Conservation (phyloP, 2,888 invertebrate species). For the Harpalus rubripes region DNA sequence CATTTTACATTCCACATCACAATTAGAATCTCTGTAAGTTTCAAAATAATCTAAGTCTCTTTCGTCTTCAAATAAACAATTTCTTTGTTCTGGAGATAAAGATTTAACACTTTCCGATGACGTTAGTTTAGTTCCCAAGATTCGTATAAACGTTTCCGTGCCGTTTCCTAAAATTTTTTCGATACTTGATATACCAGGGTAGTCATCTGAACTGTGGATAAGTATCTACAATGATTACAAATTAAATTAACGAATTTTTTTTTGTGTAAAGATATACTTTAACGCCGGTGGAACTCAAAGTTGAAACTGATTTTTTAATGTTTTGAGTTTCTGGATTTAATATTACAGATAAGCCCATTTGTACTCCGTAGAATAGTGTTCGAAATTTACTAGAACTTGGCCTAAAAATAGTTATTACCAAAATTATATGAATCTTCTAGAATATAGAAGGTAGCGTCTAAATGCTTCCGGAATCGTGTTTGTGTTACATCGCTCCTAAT, state of each 20-base stretch:
- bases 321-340: constrained; percentile 71
- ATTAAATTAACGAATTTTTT: constrained; percentile 9
- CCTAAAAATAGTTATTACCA: constrained; percentile 20
- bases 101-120: constrained; percentile 71
- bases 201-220: constrained; percentile 67
- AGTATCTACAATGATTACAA: constrained; percentile 58
- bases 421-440: too few relatives aligned
- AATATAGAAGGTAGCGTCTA: too few relatives aligned
- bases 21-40: constrained; percentile 73
- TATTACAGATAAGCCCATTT: constrained; percentile 72
- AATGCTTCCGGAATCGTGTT: too few relatives aligned
- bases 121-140: constrained; percentile 69
- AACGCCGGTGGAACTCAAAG: constrained; percentile 70
- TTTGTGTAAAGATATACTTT: constrained; percentile 69
- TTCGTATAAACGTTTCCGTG: constrained; percentile 63
- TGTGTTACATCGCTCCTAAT: too few relatives aligned
- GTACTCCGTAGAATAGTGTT: constrained; percentile 71
- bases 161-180: constrained; percentile 68
- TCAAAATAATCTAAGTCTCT: constrained; percentile 71
- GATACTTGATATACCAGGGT: constrained; percentile 66
- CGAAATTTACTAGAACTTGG: constrained; percentile 25
- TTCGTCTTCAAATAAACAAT: constrained; percentile 72
- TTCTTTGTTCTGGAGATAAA: constrained; percentile 71
- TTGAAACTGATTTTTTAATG: constrained; percentile 69
- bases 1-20: constrained; percentile 73